phyloP scores from a whole-genome alignment of 2,888 invertebrate genomes.

The Drosophila kokeensis region DNA sequence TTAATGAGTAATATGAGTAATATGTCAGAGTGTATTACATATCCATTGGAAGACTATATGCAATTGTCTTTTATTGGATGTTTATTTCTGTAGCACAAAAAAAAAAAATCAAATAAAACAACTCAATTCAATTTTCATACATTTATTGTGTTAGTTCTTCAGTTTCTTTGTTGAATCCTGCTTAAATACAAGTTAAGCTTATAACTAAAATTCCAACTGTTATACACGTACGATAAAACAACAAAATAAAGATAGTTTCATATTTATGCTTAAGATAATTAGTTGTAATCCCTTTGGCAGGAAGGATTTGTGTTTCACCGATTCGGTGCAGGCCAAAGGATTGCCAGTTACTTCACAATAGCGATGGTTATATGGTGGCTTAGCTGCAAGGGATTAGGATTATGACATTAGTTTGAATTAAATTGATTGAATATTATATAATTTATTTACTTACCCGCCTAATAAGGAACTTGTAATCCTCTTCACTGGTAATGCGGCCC shows the following conservation, averaged over 20 bases:
- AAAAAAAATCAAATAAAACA: constrained; percentile 12
- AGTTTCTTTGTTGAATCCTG: constrained; percentile 1
- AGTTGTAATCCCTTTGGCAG: constrained; percentile 11
- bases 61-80: too few relatives aligned
- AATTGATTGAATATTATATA: background rate
- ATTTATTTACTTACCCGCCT: constrained; percentile 51
- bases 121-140: background rate
- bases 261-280: background rate
- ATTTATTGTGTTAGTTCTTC: constrained; percentile 38
- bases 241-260: background rate
- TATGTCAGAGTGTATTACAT: background rate
- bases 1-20: background rate
- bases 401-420: background rate
- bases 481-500: constrained; percentile 94
- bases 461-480: constrained; percentile 87
- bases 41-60: too few relatives aligned
- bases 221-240: background rate
- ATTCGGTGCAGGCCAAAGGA: constrained; percentile 62
- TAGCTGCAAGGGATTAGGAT: constrained; percentile 32
- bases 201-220: constrained; percentile 6
- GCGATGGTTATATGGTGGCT: constrained; percentile 71
- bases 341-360: constrained; percentile 64
- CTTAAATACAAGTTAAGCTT: constrained; percentile 4
- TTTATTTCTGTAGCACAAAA: constrained; percentile 25
- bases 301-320: constrained; percentile 94